Percentiles rank a stretch among this genome's conserved stretches.
Evolutionary conservation across 2,888 invertebrate species (phyloP).

Genomic region (Cryptophagus acutangulus): DNA sequence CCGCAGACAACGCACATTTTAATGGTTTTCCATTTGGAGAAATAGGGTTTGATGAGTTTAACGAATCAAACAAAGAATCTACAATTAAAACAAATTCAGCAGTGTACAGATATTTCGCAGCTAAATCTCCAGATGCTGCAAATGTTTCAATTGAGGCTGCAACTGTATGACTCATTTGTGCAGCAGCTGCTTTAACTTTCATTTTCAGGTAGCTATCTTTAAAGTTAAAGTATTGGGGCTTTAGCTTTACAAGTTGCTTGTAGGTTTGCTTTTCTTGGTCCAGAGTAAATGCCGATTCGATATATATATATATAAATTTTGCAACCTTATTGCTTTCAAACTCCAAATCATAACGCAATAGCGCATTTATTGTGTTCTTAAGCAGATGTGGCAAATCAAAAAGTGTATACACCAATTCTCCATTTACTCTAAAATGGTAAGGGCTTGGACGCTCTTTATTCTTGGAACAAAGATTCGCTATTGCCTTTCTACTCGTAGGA

Average conservation of each 20-base stretch:
- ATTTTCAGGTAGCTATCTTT: constrained; percentile 13
- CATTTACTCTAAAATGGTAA: constrained; percentile 9
- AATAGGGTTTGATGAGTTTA: constrained; percentile 6
- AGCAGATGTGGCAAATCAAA: constrained; percentile 14
- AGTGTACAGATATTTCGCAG: constrained; percentile 12
- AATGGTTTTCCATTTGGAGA: constrained; percentile 10
- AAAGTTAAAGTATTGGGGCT: constrained; percentile 8
- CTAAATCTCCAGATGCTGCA: constrained; percentile 2
- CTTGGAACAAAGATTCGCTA: background rate
- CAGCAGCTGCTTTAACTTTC: constrained; percentile 17
- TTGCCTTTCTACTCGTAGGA: constrained; percentile 9
- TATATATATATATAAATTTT: constrained; percentile 11
- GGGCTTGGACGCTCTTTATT: constrained; percentile 1
- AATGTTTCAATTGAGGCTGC: constrained; percentile 13
- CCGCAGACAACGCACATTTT: constrained; percentile 9
- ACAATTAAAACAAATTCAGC: constrained; percentile 15
- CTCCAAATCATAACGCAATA: constrained; percentile 6
- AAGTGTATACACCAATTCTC: constrained; percentile 6
- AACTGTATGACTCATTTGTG: constrained; percentile 12
- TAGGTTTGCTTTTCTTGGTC: constrained; percentile 9
- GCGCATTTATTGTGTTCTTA: constrained; percentile 8
- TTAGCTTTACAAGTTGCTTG: constrained; percentile 6
- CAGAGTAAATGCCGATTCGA: constrained; percentile 4
- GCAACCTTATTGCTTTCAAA: constrained; percentile 6
- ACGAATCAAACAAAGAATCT: constrained; percentile 14